Evolutionary conservation across 2,888 invertebrate species (phyloP).

Genomic region (Dryadula phaetusa): DNA sequence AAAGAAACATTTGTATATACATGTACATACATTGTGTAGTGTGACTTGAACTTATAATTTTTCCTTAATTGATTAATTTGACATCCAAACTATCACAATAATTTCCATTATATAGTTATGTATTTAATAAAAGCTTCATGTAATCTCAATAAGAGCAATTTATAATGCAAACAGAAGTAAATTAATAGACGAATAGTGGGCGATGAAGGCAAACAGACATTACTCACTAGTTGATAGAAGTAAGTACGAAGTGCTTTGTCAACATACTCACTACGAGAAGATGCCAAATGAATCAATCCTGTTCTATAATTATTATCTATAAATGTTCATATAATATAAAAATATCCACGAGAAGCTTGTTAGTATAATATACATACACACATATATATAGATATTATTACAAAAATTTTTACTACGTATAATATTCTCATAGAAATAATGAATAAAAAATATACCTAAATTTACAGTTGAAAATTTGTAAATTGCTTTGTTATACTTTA

Average conservation of each 20-base stretch:
- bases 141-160: background rate
- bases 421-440: no score
- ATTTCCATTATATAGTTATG: background rate
- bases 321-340: background rate
- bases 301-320: conserved; percentile 15
- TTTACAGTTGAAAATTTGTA: no score
- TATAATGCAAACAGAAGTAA: background rate
- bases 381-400: no score
- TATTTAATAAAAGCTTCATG: background rate
- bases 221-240: conserved; percentile 30
- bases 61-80: background rate
- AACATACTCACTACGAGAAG: conserved; percentile 22
- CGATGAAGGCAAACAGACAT: conserved; percentile 24
- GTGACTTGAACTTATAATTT: background rate
- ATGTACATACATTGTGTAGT: no score
- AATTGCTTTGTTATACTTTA: no score
- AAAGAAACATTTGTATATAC: no score
- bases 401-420: no score
- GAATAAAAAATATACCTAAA: no score
- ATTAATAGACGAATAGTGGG: conserved; percentile 13
- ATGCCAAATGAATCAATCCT: conserved; percentile 34
- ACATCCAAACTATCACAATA: background rate
- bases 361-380: background rate
- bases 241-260: conserved; percentile 36
- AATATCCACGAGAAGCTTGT: background rate